Evolutionary conservation across 2,113 vertebrate species (phyloP).

Genomic region (Notechis scutatus): DNA sequence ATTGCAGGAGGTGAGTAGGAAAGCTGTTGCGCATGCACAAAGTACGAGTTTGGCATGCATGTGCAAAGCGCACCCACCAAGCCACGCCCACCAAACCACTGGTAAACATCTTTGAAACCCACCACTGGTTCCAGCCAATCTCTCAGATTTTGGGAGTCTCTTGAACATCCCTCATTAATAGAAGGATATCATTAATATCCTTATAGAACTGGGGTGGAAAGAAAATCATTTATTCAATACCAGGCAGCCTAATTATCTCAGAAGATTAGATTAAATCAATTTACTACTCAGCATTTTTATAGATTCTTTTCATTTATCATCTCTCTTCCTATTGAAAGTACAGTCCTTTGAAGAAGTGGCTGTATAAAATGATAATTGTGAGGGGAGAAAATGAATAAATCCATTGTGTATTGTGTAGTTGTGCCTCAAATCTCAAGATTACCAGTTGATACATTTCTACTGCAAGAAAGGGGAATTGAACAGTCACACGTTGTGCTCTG

Average conservation of each 20-base stretch:
- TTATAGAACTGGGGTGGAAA: not conserved
- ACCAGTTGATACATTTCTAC: too few relatives aligned
- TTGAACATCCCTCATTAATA: not conserved
- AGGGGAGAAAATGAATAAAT: too few relatives aligned
- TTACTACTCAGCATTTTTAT: not conserved
- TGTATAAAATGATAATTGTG: not conserved
- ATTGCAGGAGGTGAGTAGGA: too few relatives aligned
- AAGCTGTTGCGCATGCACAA: too few relatives aligned
- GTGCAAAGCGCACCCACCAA: too few relatives aligned
- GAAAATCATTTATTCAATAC: not conserved
- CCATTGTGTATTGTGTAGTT: too few relatives aligned
- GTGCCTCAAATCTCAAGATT: too few relatives aligned
- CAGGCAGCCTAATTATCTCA: not conserved
- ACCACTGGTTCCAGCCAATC: not conserved
- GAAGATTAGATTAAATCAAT: not conserved
- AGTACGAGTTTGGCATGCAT: too few relatives aligned
- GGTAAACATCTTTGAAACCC: too few relatives aligned
- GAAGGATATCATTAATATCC: not conserved
- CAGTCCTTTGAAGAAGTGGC: not conserved
- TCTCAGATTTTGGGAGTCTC: not conserved
- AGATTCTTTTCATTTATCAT: not conserved
- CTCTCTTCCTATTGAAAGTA: not conserved
- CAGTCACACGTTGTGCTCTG: too few relatives aligned
- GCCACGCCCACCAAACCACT: too few relatives aligned
- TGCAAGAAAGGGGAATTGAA: too few relatives aligned